Conservation (phyloP, 2,113 vertebrate genomes). For the Rhombomys opimus region DNA sequence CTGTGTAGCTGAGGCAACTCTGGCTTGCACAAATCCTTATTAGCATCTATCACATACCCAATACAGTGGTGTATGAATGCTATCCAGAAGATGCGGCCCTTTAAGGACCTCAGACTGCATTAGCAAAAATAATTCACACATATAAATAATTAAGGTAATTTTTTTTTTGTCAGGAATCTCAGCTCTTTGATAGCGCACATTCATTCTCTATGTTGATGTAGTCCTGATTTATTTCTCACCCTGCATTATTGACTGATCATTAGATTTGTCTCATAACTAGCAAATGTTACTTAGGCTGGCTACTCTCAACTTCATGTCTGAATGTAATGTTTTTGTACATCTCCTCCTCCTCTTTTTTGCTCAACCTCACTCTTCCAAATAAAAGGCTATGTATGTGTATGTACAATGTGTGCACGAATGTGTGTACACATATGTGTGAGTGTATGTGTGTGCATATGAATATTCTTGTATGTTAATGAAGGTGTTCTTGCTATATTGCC, state of each 20-base stretch:
- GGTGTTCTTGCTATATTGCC: background rate
- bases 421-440: background rate
- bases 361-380: background rate
- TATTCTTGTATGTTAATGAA: background rate
- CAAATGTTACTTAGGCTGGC: background rate
- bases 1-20: background rate
- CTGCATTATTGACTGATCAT: background rate
- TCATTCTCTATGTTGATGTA: slow-evolving; percentile 26
- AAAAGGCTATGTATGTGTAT: background rate
- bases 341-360: background rate
- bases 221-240: slow-evolving; percentile 36
- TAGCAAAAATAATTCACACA: slow-evolving; percentile 48
- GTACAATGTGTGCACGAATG: background rate
- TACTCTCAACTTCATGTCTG: background rate
- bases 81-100: background rate
- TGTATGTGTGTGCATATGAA: background rate
- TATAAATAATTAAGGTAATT: slow-evolving; percentile 41
- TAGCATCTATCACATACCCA: slow-evolving; percentile 6
- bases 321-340: background rate
- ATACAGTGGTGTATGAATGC: background rate
- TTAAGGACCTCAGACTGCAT: background rate
- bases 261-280: background rate
- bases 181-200: background rate
- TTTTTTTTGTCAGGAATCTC: slow-evolving; percentile 36
- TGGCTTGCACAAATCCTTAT: slow-evolving; percentile 11